Percentiles rank a stretch among this genome's conserved stretches.
These are phyloP conservation scores for Proterorhinus semilunaris DNA, from an alignment of 2,113 vertebrate species.

Conservation along the genomic window DNA sequence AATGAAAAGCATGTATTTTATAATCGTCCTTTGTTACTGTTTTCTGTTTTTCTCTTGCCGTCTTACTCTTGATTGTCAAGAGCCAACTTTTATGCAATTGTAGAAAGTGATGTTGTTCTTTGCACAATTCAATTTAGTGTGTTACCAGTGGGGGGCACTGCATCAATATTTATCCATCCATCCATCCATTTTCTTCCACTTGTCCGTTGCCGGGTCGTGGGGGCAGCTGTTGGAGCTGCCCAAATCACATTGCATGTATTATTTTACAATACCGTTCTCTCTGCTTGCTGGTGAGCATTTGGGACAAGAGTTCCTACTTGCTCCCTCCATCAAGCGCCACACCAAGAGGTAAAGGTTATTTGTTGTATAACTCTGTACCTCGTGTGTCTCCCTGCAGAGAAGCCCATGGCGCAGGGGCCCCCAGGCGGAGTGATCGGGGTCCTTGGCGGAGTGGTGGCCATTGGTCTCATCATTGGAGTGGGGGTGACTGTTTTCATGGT, in stretches of 20 bases:
- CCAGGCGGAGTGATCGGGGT: constrained; percentile 82
- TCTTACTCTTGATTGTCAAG: too few relatives aligned
- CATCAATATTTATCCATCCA: too few relatives aligned
- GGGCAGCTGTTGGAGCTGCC: too few relatives aligned
- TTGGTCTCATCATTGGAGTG: constrained; percentile 78
- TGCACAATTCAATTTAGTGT: too few relatives aligned
- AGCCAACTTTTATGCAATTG: too few relatives aligned
- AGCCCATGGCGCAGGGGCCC: constrained; percentile 80
- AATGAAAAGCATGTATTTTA: not conserved
- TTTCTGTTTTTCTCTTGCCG: too few relatives aligned
- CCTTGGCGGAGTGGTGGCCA: constrained; percentile 80
- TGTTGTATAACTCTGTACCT: constrained; percentile 21
- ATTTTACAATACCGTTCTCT: too few relatives aligned
- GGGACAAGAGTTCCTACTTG: not conserved
- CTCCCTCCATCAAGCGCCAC: not conserved
- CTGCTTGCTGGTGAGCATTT: not conserved
- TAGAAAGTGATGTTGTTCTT: too few relatives aligned
- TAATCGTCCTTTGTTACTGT: not conserved
- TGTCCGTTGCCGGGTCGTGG: too few relatives aligned
- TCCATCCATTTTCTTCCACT: too few relatives aligned
- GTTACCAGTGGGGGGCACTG: too few relatives aligned
- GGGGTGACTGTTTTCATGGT: constrained; percentile 81
- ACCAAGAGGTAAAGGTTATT: not conserved
- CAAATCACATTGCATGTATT: too few relatives aligned
- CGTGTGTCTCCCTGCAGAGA: constrained; percentile 80